These are phyloP conservation scores for Drosophila auraria DNA, from an alignment of 1,140 invertebrate species.

Conservation along the genomic window DNA sequence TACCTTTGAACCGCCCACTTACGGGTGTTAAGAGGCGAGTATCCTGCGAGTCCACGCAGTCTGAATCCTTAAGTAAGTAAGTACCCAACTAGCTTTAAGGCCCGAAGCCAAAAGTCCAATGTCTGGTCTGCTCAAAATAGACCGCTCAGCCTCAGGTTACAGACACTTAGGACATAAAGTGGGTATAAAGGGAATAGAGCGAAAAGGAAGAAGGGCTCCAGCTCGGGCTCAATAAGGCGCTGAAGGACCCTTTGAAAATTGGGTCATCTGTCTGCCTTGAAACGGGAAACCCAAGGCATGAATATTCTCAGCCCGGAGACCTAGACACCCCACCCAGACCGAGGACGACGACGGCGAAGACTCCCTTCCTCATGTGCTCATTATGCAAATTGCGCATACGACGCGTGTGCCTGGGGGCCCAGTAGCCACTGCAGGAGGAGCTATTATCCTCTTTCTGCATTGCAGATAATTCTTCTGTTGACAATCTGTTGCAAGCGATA, in stretches of 20 bases:
- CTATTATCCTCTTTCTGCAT: slow-evolving; percentile 37
- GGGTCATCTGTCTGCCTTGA: slow-evolving; percentile 55
- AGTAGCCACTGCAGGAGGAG: slow-evolving; percentile 33
- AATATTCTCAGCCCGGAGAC: slow-evolving; percentile 13
- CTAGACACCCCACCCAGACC: slow-evolving; percentile 10
- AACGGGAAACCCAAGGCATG: slow-evolving; percentile 17
- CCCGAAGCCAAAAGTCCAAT: slow-evolving; percentile 35
- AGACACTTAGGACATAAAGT: slow-evolving; percentile 62
- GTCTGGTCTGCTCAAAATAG: slow-evolving; percentile 61
- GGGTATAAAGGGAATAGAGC: slow-evolving; percentile 12
- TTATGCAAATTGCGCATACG: slow-evolving; percentile 79
- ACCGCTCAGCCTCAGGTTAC: slow-evolving; percentile 64
- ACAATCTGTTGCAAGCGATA: slow-evolving; percentile 68
- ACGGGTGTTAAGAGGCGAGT: slow-evolving; percentile 17
- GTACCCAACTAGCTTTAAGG: slow-evolving; percentile 65
- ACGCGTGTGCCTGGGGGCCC: slow-evolving; percentile 46
- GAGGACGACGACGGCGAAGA: background rate
- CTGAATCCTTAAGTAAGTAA: slow-evolving; percentile 52
- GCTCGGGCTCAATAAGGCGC: slow-evolving; percentile 26
- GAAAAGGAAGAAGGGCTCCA: slow-evolving; percentile 14
- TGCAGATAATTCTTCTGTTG: slow-evolving; percentile 54
- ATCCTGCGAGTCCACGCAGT: slow-evolving; percentile 36
- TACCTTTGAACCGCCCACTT: slow-evolving; percentile 66
- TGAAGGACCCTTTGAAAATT: slow-evolving; percentile 57
- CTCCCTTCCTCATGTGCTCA: slow-evolving; percentile 36